Conservation (phyloP, 2,888 invertebrate species). For the Nebria brevicollis region DNA sequence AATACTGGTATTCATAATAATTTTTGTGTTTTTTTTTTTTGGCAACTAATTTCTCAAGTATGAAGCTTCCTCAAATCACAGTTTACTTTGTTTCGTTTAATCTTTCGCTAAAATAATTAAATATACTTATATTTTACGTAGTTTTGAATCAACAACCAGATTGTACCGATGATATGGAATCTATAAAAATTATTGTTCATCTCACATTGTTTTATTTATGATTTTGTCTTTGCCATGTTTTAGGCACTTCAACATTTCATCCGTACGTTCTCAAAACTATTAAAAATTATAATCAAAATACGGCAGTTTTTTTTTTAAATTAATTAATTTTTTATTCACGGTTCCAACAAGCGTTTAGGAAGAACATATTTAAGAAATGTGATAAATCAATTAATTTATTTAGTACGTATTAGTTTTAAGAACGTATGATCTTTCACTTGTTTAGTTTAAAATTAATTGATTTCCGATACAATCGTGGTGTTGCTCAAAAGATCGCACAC, state of each 20-base stretch:
- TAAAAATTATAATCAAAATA: constrained; percentile 16
- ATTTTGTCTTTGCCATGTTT: background rate
- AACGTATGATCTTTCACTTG: background rate
- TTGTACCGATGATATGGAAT: constrained; percentile 45
- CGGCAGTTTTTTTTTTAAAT: constrained; percentile 18
- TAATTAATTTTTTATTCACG: too few species aligned
- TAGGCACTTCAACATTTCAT: constrained; percentile 7
- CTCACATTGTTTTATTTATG: constrained; percentile 13
- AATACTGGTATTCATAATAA: background rate
- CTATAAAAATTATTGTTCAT: constrained; percentile 42
- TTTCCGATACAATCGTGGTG: constrained; percentile 42
- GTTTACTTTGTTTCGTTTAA: constrained; percentile 59
- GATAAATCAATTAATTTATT: background rate
- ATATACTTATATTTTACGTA: constrained; percentile 35
- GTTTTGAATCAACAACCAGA: constrained; percentile 29
- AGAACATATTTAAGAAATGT: too few species aligned
- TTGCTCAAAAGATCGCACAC: constrained; percentile 40
- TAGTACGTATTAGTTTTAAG: background rate
- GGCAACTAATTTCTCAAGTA: constrained; percentile 55
- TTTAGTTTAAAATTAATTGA: constrained; percentile 22
- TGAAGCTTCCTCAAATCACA: constrained; percentile 66
- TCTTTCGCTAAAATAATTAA: constrained; percentile 18
- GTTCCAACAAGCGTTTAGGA: too few species aligned
- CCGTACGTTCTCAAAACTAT: constrained; percentile 21
- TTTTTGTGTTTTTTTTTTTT: constrained; percentile 52